phyloP scores from a whole-genome alignment of 2,113 vertebrate genomes.

The rat (Rattus norvegicus) region DNA sequence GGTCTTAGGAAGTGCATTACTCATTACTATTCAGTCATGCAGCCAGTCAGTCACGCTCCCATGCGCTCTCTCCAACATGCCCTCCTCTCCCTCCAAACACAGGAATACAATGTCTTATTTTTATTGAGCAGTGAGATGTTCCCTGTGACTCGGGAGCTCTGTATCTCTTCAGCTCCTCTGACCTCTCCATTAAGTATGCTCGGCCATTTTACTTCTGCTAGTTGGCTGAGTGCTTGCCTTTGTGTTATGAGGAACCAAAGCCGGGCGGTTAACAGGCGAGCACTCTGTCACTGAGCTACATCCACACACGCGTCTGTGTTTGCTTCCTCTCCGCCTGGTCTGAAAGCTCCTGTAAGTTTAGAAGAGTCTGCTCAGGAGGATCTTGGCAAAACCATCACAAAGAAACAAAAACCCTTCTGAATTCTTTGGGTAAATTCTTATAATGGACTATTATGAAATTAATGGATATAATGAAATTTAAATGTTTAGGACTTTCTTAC shows the following conservation, averaged over 20 bases:
- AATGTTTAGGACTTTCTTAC: background rate
- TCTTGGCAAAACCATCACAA: background rate
- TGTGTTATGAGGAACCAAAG: background rate
- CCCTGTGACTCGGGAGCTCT: background rate
- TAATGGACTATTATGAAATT: background rate
- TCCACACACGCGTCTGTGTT: background rate
- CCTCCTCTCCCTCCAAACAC: background rate
- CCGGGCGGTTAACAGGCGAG: too few species aligned
- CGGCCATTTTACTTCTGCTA: background rate
- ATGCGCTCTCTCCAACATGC: background rate
- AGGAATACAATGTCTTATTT: background rate
- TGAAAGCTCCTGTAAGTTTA: background rate
- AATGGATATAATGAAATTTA: constrained; percentile 17
- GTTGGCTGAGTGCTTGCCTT: background rate
- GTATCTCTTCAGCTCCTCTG: background rate
- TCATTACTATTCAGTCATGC: background rate
- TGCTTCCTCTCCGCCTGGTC: background rate
- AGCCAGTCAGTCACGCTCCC: background rate
- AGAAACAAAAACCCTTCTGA: background rate
- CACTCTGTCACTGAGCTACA: background rate
- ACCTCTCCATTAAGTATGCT: background rate
- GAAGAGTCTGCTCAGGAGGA: background rate
- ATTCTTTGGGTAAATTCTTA: constrained; percentile 1
- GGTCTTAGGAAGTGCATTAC: background rate
- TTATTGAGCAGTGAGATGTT: background rate